Conservation (phyloP, 2,113 vertebrate species). For the Todiramphus saurophagus region DNA sequence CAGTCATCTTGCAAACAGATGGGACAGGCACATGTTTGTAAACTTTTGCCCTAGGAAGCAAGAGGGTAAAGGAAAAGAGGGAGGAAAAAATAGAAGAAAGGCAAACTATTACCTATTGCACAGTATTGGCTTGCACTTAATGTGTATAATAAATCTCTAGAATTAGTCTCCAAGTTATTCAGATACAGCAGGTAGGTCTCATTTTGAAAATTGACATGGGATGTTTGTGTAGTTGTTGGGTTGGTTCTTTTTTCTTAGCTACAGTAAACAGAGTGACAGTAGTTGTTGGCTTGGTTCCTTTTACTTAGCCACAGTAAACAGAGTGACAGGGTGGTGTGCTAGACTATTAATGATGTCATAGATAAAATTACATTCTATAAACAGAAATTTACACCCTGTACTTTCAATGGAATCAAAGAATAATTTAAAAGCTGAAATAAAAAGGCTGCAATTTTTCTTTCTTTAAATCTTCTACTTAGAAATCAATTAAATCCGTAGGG, state of each 20-base stretch:
- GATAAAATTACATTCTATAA: neutral
- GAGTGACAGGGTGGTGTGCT: neutral
- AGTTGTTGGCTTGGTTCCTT: neutral
- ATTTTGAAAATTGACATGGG: neutral
- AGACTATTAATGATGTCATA: neutral
- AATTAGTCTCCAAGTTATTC: neutral
- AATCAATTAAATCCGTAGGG: neutral
- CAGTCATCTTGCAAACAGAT: slow-evolving; percentile 62
- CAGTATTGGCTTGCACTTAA: neutral
- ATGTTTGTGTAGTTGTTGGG: neutral
- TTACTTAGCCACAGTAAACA: neutral
- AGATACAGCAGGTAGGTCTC: neutral
- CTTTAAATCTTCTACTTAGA: neutral
- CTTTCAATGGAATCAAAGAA: neutral
- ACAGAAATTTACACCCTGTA: neutral
- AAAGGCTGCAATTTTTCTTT: neutral
- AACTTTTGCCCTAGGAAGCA: slow-evolving; percentile 35
- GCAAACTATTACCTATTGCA: neutral
- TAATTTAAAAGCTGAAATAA: neutral
- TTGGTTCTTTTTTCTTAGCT: neutral
- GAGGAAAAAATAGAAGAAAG: neutral
- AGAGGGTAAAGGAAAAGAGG: neutral
- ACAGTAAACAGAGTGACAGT: neutral
- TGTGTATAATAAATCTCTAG: neutral
- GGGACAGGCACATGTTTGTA: slow-evolving; percentile 19